Base-by-base conservation (phyloP, 2,113 vertebrate species). In the Pseudorhombus dupliciocellatus region DNA sequence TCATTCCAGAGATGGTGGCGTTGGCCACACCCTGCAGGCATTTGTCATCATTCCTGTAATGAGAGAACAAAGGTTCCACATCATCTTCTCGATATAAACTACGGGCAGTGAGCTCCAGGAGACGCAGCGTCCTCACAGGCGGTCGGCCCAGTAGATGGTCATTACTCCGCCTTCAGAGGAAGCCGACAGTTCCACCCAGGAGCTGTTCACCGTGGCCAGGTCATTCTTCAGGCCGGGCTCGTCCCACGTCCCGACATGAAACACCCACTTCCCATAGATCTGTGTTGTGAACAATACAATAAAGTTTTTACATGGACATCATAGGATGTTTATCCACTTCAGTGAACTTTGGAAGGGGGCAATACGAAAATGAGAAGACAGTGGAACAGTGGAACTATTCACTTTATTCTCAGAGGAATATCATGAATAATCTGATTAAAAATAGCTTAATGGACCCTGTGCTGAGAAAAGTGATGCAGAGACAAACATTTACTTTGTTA, bases 221-320 rank as follows among this genome's bases (percentile, higher is more conserved):
- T 91, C 91, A 0, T 1, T 60, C 64, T 83, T 90, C 66, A 92
- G 83, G 11, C 64, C 80, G 0, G 63, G 81, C 56, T 89, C 1
- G 16, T 92, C 91, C 87, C 88, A 91, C 0, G 83, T 53, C 1
- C 81, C 82, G 4, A 90, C 88, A 20, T 89, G 87, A 6, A 92
- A 72, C 65, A 91, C 75, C 91, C 91, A 92, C 55, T 90, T 92
- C 9, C 91, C 91, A 67, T 89, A 91, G 44, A 92, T 87, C 91
- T 92, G 64, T 15, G 11, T 28, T 2, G 6, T 44, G 34, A 37
- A 28, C 21, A 4, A 60, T 48, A 65, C 7, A 21, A 57, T n/a
- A 21, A n/a, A n/a, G n/a, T n/a, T n/a, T n/a, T n/a, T n/a, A n/a
- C n/a, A n/a, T n/a, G n/a, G n/a, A 26, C 31, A 7, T 30, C 2